These are phyloP conservation scores for Alfaro cultratus DNA, from an alignment of 2,797 vertebrate species.

Conservation along the genomic window DNA sequence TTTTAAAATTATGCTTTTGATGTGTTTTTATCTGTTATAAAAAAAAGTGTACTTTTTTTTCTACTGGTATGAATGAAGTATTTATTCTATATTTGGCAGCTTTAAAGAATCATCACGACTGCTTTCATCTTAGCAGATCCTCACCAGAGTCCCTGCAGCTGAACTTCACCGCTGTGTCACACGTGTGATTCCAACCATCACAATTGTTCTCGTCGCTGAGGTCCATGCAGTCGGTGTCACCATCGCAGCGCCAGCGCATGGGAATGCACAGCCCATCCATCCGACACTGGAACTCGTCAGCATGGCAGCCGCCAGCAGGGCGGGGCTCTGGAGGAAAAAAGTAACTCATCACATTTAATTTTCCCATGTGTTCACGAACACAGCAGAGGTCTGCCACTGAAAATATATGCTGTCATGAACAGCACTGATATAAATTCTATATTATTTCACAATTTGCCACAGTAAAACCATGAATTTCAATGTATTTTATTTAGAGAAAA, in stretches of 20 bases:
- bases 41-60: neutral
- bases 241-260: slow-evolving; percentile 95
- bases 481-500: neutral
- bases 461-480: neutral
- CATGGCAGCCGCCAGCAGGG: slow-evolving; percentile 94
- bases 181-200: slow-evolving; percentile 92
- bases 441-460: neutral
- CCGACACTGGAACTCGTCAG: slow-evolving; percentile 95
- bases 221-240: slow-evolving; percentile 97
- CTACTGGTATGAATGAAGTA: neutral
- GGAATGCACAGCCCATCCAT: slow-evolving; percentile 95
- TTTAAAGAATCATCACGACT: neutral
- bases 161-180: slow-evolving; percentile 93
- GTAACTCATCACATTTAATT: neutral
- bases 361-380: neutral
- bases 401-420: neutral
- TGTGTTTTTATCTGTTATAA: neutral
- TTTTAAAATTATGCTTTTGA: neutral
- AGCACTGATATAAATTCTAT: neutral
- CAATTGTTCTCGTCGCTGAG: slow-evolving; percentile 96
- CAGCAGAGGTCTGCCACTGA: neutral
- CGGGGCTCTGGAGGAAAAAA: slow-evolving; percentile 84
- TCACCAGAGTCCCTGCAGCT: slow-evolving; percentile 95
- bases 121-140: slow-evolving; percentile 5
- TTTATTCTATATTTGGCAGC: neutral